Evolutionary conservation across 1,140 invertebrate genomes (phyloP), one percentile per base, ranked within the genome.

Genomic region (Sipha flava): DNA sequence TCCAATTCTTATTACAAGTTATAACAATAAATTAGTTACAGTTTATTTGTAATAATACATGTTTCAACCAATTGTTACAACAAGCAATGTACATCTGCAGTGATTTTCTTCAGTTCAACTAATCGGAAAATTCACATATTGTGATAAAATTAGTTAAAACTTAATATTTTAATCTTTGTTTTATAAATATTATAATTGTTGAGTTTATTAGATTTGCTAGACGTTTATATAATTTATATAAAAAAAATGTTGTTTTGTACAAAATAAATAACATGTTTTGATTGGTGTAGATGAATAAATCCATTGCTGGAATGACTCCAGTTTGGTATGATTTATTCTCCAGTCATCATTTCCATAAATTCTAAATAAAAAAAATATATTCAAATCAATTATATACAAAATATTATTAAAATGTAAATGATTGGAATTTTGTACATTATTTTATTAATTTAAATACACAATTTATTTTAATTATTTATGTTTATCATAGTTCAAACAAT

Each of bases 261-360:
- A 77, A 57, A 57, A 77, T 77, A 77, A 77, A 77, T 77, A 77
- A 77, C 73, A 57, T 77, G 14, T 43, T 43, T 34, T 77, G 31
- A 59, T 59, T 23, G 49, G 52, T 59, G 34, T 57, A 23, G 31
- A 29, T 21, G 14, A 52, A 57, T 21, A 21, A 57, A 75, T 7
- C 49, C 52, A 75, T 75, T 57, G 26, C 52, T 75, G 52, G 72
- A 57, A 75, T 57, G 34, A 75, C 52, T 77, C 23, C 73, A 57
- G 37, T 26, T 23, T n/a, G 73, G 9, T 70, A 29, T 26, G 47
- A 45, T 21, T 83, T 93, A 93, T 91, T 95, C 93, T 86, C 94
- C 94, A 81, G 94, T 95, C 94, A 96, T 96, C 94, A 96, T 95
- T 86, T 95, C 94, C 94, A 96, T 95, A 88, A 96, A 95, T 89